Conservation (phyloP, 2,888 invertebrate species). For the Himalopsyche japonica region DNA sequence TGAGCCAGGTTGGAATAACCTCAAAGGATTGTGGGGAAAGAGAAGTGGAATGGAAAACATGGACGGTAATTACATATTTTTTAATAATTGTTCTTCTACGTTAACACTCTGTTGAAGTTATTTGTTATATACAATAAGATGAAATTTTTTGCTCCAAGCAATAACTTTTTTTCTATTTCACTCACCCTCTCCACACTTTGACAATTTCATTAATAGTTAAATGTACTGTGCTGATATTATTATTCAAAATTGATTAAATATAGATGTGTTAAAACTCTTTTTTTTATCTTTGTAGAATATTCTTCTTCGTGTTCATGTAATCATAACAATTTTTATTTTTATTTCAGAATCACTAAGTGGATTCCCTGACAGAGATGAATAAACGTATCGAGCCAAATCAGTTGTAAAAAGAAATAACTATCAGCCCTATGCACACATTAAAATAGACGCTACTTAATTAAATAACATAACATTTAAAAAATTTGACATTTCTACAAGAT, state of each 20-base stretch:
- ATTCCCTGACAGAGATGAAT: constrained; percentile 38
- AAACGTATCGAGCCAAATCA: constrained; percentile 20
- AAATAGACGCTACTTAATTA: constrained; percentile 9
- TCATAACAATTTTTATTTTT: not conserved
- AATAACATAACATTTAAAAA: not conserved
- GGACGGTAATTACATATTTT: constrained; percentile 19
- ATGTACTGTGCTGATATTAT: no score
- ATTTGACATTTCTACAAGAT: not conserved
- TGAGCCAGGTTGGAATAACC: constrained; percentile 77
- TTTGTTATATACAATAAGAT: no score
- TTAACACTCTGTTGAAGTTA: no score
- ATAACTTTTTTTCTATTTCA: no score
- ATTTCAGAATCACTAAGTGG: constrained; percentile 36
- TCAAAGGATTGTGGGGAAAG: constrained; percentile 81
- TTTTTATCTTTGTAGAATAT: no score
- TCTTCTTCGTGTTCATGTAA: not conserved
- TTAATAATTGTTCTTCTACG: no score
- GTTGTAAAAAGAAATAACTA: constrained; percentile 28
- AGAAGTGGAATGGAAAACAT: constrained; percentile 48
- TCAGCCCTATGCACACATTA: constrained; percentile 15
- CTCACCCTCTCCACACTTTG: no score
- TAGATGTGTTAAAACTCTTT: no score
- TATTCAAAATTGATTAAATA: no score
- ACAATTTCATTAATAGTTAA: no score
- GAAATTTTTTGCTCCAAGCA: no score